These are phyloP conservation scores for Sceliomorpha sp. DNA, from an alignment of 2,888 invertebrate species.

Conservation along the genomic window DNA sequence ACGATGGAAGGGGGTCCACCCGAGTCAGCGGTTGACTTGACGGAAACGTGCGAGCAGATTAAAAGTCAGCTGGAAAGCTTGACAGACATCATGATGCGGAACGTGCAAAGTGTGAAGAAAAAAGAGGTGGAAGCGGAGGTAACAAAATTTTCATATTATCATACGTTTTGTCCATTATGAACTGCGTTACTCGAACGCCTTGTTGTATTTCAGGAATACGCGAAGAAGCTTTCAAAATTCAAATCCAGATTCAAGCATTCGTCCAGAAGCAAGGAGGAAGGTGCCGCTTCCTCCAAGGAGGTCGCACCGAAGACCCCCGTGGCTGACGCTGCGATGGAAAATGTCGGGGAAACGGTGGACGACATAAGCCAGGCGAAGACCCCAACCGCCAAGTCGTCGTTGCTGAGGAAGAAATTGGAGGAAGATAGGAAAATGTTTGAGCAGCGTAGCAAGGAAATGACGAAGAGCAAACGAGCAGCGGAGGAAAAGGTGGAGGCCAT, in stretches of 20 bases:
- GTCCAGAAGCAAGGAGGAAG: slow-evolving; percentile 67
- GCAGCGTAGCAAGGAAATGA: slow-evolving; percentile 76
- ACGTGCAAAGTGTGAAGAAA: slow-evolving; percentile 72
- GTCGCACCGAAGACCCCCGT: slow-evolving; percentile 59
- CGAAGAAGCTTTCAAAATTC: slow-evolving; percentile 77
- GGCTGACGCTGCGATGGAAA: slow-evolving; percentile 55
- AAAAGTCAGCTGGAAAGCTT: slow-evolving; percentile 71
- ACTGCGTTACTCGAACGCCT: neutral
- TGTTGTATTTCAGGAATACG: slow-evolving; percentile 74
- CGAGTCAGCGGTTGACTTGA: slow-evolving; percentile 58
- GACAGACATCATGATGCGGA: slow-evolving; percentile 74
- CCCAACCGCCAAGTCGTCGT: slow-evolving; percentile 74
- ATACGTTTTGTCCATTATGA: slow-evolving; percentile 12
- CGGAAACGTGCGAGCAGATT: slow-evolving; percentile 68
- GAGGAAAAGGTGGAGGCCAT: slow-evolving; percentile 80
- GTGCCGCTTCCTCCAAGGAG: slow-evolving; percentile 62
- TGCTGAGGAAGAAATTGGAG: slow-evolving; percentile 76
- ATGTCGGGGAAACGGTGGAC: slow-evolving; percentile 62
- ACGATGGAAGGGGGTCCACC: slow-evolving; percentile 63
- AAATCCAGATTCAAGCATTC: slow-evolving; percentile 77
- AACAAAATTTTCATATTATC: slow-evolving; percentile 19
- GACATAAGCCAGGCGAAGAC: slow-evolving; percentile 74
- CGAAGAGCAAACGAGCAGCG: slow-evolving; percentile 76
- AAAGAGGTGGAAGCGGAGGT: slow-evolving; percentile 78
- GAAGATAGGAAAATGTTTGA: slow-evolving; percentile 79